phyloP scores from a whole-genome alignment of 2,797 vertebrate species.

The Sus cebifrons region DNA sequence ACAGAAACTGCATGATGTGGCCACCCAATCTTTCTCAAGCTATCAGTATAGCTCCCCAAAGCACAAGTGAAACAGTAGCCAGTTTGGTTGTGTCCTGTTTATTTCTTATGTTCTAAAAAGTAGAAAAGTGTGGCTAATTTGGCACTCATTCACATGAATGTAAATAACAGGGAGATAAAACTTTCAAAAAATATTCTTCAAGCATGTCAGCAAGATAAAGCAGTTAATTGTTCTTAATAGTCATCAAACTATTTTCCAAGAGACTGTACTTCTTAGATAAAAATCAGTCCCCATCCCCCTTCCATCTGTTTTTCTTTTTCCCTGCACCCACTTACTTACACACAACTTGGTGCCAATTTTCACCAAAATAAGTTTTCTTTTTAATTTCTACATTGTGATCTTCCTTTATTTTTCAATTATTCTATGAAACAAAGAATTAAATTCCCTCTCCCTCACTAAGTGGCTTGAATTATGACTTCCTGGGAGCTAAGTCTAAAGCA shows the following conservation, averaged over 20 bases:
- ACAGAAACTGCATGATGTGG: background rate
- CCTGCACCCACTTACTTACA: slow-evolving; percentile 1
- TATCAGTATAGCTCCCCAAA: background rate
- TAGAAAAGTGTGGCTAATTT: background rate
- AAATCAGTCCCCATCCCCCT: background rate
- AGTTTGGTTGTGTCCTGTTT: background rate
- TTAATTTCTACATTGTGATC: slow-evolving; percentile 18
- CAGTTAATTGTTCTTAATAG: background rate
- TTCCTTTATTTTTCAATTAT: slow-evolving; percentile 33
- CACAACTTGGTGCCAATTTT: slow-evolving; percentile 38
- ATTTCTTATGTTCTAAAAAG: slow-evolving; percentile 50
- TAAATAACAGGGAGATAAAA: slow-evolving; percentile 1
- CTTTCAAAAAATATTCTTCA: slow-evolving; percentile 8
- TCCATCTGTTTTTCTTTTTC: background rate
- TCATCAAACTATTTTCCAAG: background rate
- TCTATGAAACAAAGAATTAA: slow-evolving; percentile 29
- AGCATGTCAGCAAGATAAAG: background rate
- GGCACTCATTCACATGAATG: background rate
- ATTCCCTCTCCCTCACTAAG: slow-evolving; percentile 35
- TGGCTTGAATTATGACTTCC: slow-evolving; percentile 55
- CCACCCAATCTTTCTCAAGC: background rate
- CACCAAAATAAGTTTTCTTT: slow-evolving; percentile 55
- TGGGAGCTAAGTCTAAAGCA: slow-evolving; percentile 44
- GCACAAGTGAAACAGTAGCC: background rate
- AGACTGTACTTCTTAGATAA: background rate